These are phyloP conservation scores for Teleiodes luculella DNA, from an alignment of 2,888 invertebrate genomes.

Conservation along the genomic window DNA sequence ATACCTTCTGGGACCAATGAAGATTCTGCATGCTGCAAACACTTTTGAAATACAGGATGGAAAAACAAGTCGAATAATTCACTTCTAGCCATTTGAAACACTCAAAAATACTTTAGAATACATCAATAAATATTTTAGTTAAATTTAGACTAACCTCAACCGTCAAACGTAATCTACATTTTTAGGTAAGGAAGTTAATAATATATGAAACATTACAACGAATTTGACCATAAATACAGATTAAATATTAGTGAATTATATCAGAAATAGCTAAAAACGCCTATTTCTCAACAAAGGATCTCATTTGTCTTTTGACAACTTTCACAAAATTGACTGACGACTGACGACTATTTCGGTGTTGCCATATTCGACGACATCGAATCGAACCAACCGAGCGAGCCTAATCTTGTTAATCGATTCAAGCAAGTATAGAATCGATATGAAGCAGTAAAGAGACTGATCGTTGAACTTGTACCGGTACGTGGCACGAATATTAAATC, in stretches of 20 bases:
- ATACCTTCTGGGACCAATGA: constrained; percentile 61
- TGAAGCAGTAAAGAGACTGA: too few species aligned
- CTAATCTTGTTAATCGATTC: background rate
- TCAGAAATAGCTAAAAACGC: constrained; percentile 26
- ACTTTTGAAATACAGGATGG: constrained; percentile 76
- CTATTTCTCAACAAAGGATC: constrained; percentile 42
- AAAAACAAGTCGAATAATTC: constrained; percentile 76
- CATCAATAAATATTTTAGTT: constrained; percentile 53
- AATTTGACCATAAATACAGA: constrained; percentile 21
- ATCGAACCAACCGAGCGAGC: too few species aligned
- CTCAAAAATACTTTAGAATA: constrained; percentile 40
- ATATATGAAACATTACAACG: constrained; percentile 6
- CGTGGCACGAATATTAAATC: too few species aligned
- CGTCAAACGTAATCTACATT: constrained; percentile 42
- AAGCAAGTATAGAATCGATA: background rate
- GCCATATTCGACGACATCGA: constrained; percentile 35
- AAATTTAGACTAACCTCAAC: constrained; percentile 61
- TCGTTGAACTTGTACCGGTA: too few species aligned
- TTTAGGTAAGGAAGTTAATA: constrained; percentile 1
- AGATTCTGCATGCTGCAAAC: constrained; percentile 71
- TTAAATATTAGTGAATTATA: constrained; percentile 6
- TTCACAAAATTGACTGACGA: constrained; percentile 56
- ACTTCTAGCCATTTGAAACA: constrained; percentile 67
- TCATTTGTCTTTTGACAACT: constrained; percentile 63
- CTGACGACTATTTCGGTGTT: constrained; percentile 36